A percentile compares a stretch with the other conserved stretches of the same genome.
Conservation (phyloP, 2,888 invertebrate species). For the Bombyx huttoni region DNA sequence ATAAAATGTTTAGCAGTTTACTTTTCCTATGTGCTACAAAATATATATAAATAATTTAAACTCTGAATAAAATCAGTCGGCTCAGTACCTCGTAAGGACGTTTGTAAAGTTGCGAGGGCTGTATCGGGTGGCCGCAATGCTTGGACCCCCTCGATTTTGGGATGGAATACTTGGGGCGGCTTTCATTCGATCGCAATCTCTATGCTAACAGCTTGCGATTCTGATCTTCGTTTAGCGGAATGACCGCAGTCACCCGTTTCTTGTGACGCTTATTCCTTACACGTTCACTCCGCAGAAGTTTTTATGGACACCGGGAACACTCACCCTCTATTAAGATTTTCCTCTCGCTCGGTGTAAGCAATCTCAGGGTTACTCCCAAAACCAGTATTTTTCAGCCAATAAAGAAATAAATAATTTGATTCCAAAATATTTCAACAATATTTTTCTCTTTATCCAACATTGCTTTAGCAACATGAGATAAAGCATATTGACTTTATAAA, state of each 20-base stretch:
- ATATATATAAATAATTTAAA: slow-evolving; percentile 33
- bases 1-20: slow-evolving; percentile 12
- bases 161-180: slow-evolving; percentile 65
- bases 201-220: slow-evolving; percentile 73
- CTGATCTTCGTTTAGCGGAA: slow-evolving; percentile 73
- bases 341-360: slow-evolving; percentile 34
- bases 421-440: not conserved
- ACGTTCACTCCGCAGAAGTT: slow-evolving; percentile 64
- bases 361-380: not conserved
- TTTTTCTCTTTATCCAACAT: too few relatives aligned
- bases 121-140: slow-evolving; percentile 62
- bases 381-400: not conserved
- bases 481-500: too few relatives aligned
- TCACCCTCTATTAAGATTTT: slow-evolving; percentile 49
- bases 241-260: slow-evolving; percentile 67
- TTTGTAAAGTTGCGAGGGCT: slow-evolving; percentile 55
- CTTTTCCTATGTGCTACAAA: slow-evolving; percentile 19
- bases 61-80: slow-evolving; percentile 50
- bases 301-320: slow-evolving; percentile 57
- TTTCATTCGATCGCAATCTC: slow-evolving; percentile 71
- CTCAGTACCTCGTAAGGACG: slow-evolving; percentile 46
- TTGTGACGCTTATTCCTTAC: slow-evolving; percentile 67
- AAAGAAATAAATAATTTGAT: not conserved
- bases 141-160: slow-evolving; percentile 57
- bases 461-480: too few relatives aligned